Conservation (phyloP, 2,888 invertebrate genomes). For the Ganaspis brasiliensis region DNA sequence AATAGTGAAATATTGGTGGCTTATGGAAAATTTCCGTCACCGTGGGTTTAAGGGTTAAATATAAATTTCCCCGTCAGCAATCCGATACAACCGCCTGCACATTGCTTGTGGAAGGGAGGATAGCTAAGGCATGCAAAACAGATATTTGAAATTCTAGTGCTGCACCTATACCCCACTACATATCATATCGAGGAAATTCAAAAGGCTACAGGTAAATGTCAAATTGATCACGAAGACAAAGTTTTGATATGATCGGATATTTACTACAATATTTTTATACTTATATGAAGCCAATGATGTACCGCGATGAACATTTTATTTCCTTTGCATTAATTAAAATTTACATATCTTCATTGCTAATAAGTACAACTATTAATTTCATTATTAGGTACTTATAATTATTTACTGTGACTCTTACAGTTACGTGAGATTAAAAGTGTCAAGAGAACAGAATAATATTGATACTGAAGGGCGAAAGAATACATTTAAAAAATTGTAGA, state of each 20-base stretch:
- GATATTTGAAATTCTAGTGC: conserved; percentile 75
- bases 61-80: conserved; percentile 72
- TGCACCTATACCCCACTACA: conserved; percentile 53
- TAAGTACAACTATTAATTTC: too few species aligned
- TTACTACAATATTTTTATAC: too few species aligned
- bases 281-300: too few species aligned
- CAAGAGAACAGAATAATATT: background rate
- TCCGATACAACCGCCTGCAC: conserved; percentile 66
- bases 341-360: too few species aligned
- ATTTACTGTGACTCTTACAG: too few species aligned
- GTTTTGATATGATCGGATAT: background rate
- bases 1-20: conserved; percentile 58
- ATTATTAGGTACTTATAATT: too few species aligned
- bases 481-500: conserved; percentile 17
- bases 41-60: conserved; percentile 67
- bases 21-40: conserved; percentile 65
- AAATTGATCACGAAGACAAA: background rate
- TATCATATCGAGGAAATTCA: conserved; percentile 39
- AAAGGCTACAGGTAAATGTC: conserved; percentile 28
- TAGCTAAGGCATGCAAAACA: conserved; percentile 71
- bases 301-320: too few species aligned
- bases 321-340: too few species aligned
- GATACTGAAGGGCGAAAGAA: background rate
- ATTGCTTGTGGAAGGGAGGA: conserved; percentile 56
- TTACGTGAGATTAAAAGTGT: too few species aligned